Evolutionary conservation across 2,113 vertebrate species (phyloP).

Genomic region (Climacteris rufus): DNA sequence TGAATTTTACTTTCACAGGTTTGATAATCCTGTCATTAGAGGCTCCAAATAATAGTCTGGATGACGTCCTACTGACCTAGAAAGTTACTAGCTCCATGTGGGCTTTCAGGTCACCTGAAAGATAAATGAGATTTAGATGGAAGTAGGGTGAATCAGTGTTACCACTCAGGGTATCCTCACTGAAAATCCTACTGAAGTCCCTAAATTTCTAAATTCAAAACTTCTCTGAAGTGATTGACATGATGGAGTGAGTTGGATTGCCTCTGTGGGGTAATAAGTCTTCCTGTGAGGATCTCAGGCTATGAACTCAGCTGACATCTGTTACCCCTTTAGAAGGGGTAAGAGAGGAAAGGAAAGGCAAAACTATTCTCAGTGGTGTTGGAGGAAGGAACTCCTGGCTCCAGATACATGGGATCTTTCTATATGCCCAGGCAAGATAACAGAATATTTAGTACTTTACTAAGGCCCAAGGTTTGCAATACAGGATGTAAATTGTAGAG

Average conservation of each 20-base stretch:
- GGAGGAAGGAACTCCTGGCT: neutral
- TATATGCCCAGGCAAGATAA: neutral
- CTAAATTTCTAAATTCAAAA: neutral
- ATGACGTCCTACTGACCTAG: neutral
- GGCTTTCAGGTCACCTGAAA: neutral
- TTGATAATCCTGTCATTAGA: slow-evolving; percentile 32
- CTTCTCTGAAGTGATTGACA: neutral
- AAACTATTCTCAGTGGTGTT: neutral
- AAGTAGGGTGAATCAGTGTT: neutral
- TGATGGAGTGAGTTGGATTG: neutral
- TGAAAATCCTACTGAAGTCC: neutral
- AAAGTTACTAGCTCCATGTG: neutral
- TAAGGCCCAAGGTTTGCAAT: neutral
- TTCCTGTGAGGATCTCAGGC: neutral
- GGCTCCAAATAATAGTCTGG: neutral
- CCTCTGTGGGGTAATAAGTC: neutral
- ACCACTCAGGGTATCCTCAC: neutral
- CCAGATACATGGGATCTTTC: neutral
- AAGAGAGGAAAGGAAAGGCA: neutral
- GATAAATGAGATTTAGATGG: neutral
- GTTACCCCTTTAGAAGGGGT: neutral
- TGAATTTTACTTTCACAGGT: neutral
- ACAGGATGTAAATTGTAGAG: neutral
- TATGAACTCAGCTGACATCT: neutral
- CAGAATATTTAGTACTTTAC: neutral